A percentile compares a stretch with the other conserved stretches of the same genome.
phyloP scores from a whole-genome alignment of 2,797 vertebrate species.

The Pseudomugil tenellus region DNA sequence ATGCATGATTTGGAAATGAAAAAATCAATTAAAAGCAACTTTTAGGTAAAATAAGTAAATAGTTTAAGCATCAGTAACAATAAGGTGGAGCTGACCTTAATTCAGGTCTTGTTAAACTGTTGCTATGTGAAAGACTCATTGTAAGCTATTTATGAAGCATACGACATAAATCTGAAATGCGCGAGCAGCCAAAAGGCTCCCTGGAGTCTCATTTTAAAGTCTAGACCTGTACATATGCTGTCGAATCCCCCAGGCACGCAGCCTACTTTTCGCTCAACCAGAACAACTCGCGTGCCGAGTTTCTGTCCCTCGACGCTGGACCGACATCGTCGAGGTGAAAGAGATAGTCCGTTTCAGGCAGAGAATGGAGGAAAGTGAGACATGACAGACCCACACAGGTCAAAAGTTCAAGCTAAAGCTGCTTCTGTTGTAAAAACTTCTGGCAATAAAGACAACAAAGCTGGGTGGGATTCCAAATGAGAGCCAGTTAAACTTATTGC shows the following conservation, averaged over 20 bases:
- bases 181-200: neutral
- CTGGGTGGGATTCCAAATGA: too few relatives aligned
- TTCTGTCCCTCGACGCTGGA: rapidly evolving
- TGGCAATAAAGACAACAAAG: neutral
- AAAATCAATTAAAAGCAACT: neutral
- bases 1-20: rapidly evolving
- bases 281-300: neutral
- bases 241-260: slow-evolving; percentile 10
- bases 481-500: too few relatives aligned
- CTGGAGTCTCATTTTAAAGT: neutral
- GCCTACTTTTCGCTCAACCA: slow-evolving; percentile 7
- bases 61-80: neutral
- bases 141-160: neutral
- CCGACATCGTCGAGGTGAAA: neutral
- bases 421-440: neutral
- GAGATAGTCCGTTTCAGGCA: neutral
- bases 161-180: neutral
- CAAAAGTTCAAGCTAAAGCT: neutral
- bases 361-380: neutral
- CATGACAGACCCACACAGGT: neutral
- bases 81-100: neutral
- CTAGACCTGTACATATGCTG: slow-evolving; percentile 4
- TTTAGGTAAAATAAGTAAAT: neutral
- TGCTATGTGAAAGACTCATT: neutral
- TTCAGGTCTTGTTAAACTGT: neutral